Percentiles rank a stretch among this genome's conserved stretches.
Conservation (phyloP, 2,888 invertebrate genomes). For the Campoletis raptor region DNA sequence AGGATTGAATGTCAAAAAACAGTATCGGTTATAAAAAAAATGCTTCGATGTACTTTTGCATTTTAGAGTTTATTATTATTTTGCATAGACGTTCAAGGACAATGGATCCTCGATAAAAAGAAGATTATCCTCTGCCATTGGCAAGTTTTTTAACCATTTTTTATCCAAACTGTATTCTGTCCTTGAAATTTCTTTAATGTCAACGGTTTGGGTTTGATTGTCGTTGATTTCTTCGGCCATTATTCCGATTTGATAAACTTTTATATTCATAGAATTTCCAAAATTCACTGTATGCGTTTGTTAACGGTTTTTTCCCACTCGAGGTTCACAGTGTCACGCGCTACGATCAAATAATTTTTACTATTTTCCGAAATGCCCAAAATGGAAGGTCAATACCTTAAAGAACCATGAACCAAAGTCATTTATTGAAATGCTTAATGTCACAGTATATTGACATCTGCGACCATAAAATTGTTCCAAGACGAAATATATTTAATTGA, state of each 20-base stretch:
- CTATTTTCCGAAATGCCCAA: background rate
- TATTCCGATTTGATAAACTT: background rate
- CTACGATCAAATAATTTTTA: background rate
- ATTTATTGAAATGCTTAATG: background rate
- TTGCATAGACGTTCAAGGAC: background rate
- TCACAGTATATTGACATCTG: background rate
- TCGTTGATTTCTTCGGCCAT: background rate
- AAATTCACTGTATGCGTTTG: background rate
- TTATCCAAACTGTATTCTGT: background rate
- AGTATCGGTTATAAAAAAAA: background rate
- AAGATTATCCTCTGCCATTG: background rate
- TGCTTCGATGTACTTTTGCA: background rate
- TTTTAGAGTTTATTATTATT: background rate
- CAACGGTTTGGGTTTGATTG: background rate
- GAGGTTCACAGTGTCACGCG: background rate
- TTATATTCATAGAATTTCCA: background rate
- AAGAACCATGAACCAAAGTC: background rate
- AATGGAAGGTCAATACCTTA: background rate
- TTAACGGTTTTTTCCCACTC: background rate
- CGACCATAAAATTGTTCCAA: background rate
- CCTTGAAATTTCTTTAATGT: background rate
- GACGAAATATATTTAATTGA: background rate
- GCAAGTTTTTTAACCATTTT: background rate
- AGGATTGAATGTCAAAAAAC: background rate
- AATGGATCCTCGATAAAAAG: background rate